Conservation (phyloP, 2,888 invertebrate species). For the Ormyrus pomaceus region DNA sequence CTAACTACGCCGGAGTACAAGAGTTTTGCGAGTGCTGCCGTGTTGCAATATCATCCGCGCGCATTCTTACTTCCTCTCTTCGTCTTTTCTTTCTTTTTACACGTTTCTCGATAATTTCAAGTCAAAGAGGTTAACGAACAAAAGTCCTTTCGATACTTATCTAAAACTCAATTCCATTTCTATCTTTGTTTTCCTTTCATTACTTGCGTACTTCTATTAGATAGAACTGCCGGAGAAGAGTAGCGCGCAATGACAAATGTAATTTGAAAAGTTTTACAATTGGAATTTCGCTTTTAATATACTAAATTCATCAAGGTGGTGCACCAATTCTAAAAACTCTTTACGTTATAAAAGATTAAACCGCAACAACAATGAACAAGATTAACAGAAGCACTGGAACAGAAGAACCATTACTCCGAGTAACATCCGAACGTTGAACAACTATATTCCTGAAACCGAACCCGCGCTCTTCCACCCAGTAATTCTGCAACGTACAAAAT, state of each 20-base stretch:
- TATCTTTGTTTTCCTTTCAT: not conserved
- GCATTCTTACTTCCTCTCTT: conserved; percentile 18
- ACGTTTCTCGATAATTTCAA: not conserved
- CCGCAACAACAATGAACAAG: too few species aligned
- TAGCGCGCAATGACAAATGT: not conserved
- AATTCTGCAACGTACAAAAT: not conserved
- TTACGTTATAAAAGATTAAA: too few species aligned
- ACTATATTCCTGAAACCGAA: too few species aligned
- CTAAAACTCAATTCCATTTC: conserved; percentile 13
- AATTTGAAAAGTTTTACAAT: too few species aligned
- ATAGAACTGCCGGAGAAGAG: conserved; percentile 9
- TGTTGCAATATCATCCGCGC: conserved; percentile 26
- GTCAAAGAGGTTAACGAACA: not conserved
- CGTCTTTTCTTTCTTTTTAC: not conserved
- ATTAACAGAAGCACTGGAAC: too few species aligned
- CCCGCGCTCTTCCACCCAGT: too few species aligned
- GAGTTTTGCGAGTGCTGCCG: conserved; percentile 5
- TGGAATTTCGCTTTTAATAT: too few species aligned
- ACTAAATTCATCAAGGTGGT: too few species aligned
- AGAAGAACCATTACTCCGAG: too few species aligned
- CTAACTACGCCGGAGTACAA: conserved; percentile 65
- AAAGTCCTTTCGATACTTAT: not conserved
- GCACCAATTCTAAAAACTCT: too few species aligned
- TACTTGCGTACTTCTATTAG: not conserved
- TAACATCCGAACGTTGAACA: too few species aligned